A percentile compares a stretch with the other conserved stretches of the same genome.
phyloP scores from a whole-genome alignment of 2,113 vertebrate species.

The Condylura cristata region DNA sequence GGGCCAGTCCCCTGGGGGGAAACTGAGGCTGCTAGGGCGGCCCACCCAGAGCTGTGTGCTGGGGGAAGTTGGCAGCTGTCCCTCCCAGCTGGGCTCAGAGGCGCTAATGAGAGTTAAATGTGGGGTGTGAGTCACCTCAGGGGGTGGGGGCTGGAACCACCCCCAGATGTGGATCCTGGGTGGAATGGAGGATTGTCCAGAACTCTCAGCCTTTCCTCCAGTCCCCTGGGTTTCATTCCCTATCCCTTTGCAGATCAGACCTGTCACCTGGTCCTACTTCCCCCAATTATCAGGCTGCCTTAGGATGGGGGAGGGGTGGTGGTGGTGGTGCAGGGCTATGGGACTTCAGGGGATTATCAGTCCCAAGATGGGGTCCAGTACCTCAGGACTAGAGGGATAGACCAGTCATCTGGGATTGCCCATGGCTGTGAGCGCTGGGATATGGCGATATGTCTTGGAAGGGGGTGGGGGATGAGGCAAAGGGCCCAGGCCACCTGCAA shows the following conservation, averaged over 20 bases:
- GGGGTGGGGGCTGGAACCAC: slow-evolving; percentile 58
- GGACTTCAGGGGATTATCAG: not conserved
- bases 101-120: slow-evolving; percentile 80
- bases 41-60: slow-evolving; percentile 73
- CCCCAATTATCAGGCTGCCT: not conserved
- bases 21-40: slow-evolving; percentile 73
- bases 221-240: not conserved
- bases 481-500: slow-evolving; percentile 69
- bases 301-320: not conserved
- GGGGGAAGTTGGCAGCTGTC: slow-evolving; percentile 67
- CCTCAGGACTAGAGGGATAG: not conserved
- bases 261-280: not conserved
- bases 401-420: slow-evolving; percentile 15
- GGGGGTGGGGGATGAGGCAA: slow-evolving; percentile 53
- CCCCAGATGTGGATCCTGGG: slow-evolving; percentile 66
- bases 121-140: slow-evolving; percentile 69
- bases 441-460: not conserved
- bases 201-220: not conserved
- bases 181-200: slow-evolving; percentile 40
- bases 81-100: slow-evolving; percentile 72
- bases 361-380: not conserved
- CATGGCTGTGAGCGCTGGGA: not conserved
- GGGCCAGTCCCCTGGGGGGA: slow-evolving; percentile 69
- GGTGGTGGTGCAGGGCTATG: not conserved
- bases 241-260: not conserved